These are phyloP conservation scores for Apodemia hepburni DNA, from an alignment of 2,888 invertebrate species.

Conservation along the genomic window DNA sequence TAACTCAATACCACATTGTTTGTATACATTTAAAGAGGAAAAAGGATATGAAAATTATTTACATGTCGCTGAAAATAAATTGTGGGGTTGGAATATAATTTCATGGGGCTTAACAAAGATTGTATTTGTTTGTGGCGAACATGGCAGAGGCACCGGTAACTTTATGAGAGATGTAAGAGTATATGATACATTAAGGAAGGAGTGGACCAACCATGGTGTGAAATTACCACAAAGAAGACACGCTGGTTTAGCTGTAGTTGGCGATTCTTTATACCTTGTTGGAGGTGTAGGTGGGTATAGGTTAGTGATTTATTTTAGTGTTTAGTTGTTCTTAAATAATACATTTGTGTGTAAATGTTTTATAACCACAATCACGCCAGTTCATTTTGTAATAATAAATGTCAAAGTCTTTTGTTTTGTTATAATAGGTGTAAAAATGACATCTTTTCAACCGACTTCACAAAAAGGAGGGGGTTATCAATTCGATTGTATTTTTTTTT, in stretches of 20 bases:
- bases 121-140: slow-evolving; percentile 60
- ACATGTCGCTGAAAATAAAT: slow-evolving; percentile 53
- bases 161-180: slow-evolving; percentile 60
- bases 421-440: no score
- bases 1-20: slow-evolving; percentile 40
- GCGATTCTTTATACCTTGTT: slow-evolving; percentile 52
- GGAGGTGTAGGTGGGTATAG: slow-evolving; percentile 70
- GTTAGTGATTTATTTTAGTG: slow-evolving; percentile 41
- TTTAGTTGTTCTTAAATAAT: no score
- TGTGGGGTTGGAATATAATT: slow-evolving; percentile 68
- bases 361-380: no score
- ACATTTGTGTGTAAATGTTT: no score
- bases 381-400: no score
- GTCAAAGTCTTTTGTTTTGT: no score
- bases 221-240: slow-evolving; percentile 55
- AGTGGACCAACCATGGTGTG: slow-evolving; percentile 59
- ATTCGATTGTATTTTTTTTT: no score
- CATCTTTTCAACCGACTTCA: no score
- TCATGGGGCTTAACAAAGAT: slow-evolving; percentile 57
- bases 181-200: slow-evolving; percentile 52
- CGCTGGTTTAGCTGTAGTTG: slow-evolving; percentile 50
- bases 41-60: slow-evolving; percentile 54
- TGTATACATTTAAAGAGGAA: slow-evolving; percentile 48
- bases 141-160: slow-evolving; percentile 55
- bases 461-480: no score